Evolutionary conservation across 35 echinoderm and acorn worm species (phyloP).

Genomic region (Diadema setosum): DNA sequence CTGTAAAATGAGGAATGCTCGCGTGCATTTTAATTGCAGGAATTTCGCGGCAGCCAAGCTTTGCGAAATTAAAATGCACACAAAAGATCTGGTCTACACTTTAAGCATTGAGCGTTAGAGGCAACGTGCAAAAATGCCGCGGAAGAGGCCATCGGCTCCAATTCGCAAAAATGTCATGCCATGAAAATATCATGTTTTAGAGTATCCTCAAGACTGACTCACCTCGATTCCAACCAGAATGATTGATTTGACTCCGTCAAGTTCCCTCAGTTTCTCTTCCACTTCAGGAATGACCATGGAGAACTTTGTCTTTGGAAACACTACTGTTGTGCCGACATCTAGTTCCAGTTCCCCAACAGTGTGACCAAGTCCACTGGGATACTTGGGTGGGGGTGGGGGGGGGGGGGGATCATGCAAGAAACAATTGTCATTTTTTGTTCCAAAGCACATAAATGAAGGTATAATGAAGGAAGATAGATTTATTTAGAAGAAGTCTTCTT

Average conservation of each 20-base stretch:
- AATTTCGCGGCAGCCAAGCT: background rate
- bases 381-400: conserved; percentile 60
- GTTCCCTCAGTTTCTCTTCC: conserved; percentile 45
- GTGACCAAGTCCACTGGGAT: conserved; percentile 84
- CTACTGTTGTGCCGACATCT: conserved; percentile 39
- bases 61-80: background rate
- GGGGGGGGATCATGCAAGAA: no score
- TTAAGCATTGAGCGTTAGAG: background rate
- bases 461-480: no score
- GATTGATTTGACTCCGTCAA: conserved; percentile 64
- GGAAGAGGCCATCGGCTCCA: no score
- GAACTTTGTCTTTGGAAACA: conserved; percentile 84
- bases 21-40: no score
- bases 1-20: no score
- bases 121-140: background rate
- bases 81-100: no score
- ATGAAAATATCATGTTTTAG: no score
- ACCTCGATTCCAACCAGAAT: conserved; percentile 97
- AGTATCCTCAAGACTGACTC: no score
- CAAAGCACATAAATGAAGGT: no score
- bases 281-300: conserved; percentile 94
- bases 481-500: no score
- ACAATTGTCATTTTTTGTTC: no score
- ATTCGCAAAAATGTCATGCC: no score
- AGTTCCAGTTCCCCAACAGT: conserved; percentile 81